Percentiles rank a stretch among this genome's conserved stretches.
Evolutionary conservation across 2,797 vertebrate genomes (phyloP).

Genomic region (Halcyon chelicuti): DNA sequence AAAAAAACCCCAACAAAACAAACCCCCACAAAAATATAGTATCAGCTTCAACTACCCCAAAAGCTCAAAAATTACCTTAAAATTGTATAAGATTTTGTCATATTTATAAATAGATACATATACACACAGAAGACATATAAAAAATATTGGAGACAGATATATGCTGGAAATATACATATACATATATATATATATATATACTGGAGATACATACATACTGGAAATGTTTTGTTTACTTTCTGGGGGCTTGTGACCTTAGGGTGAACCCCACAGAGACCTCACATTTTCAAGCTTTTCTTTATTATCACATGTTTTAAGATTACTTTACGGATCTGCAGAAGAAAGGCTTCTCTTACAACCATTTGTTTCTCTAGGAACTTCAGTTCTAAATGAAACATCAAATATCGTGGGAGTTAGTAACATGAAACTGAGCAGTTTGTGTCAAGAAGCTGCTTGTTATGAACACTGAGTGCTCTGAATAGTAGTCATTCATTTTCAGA

Average conservation of each 20-base stretch:
- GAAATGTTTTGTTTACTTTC: constrained; percentile 37
- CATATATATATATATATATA: not conserved
- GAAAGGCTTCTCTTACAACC: constrained; percentile 6
- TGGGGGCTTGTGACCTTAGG: not conserved
- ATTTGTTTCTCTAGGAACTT: constrained; percentile 50
- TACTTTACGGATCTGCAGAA: not conserved
- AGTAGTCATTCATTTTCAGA: not conserved
- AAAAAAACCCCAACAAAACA: not conserved
- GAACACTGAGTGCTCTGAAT: not conserved
- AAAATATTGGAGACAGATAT: not conserved
- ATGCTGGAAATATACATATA: not conserved
- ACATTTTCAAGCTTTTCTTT: constrained; percentile 28
- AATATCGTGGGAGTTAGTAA: constrained; percentile 36
- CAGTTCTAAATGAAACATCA: constrained; percentile 35
- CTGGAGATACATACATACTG: not conserved
- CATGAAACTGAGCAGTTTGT: not conserved
- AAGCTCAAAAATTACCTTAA: not conserved
- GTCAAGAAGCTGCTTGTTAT: not conserved
- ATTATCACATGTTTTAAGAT: not conserved
- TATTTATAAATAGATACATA: not conserved
- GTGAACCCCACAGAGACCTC: constrained; percentile 8
- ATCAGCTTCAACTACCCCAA: no score
- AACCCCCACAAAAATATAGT: no score
- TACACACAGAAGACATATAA: not conserved
- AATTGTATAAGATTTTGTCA: not conserved